These are phyloP conservation scores for Nannoperca australis DNA, from an alignment of 2,797 vertebrate genomes.

Conservation along the genomic window DNA sequence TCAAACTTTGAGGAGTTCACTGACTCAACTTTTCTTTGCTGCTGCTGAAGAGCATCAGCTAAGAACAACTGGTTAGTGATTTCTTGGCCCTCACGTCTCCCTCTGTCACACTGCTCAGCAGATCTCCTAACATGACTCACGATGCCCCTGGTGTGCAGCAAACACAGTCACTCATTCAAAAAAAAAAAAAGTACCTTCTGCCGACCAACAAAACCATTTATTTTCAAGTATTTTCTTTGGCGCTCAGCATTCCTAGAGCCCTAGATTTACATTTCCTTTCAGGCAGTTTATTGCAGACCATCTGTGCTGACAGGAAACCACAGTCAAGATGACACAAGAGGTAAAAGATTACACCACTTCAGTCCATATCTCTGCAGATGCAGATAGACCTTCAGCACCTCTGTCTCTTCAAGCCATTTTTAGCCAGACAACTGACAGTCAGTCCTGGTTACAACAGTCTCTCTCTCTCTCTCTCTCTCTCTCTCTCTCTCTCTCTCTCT, in stretches of 20 bases:
- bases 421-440: constrained; percentile 43
- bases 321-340: constrained; percentile 53
- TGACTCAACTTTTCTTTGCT: constrained; percentile 56
- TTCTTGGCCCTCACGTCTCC: constrained; percentile 46
- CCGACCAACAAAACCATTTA: constrained; percentile 42
- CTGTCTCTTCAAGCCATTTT: constrained; percentile 56
- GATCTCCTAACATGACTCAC: constrained; percentile 55
- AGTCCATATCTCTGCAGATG: constrained; percentile 65
- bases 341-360: constrained; percentile 64
- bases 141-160: constrained; percentile 40
- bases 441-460: constrained; percentile 33
- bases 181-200: constrained; percentile 33
- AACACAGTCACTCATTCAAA: constrained; percentile 50
- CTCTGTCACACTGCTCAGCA: constrained; percentile 46
- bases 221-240: constrained; percentile 55
- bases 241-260: constrained; percentile 34
- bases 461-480: constrained; percentile 11
- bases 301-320: constrained; percentile 65
- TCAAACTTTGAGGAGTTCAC: constrained; percentile 69
- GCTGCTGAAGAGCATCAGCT: constrained; percentile 47
- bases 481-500: constrained; percentile 38
- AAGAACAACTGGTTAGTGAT: constrained; percentile 55
- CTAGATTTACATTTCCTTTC: constrained; percentile 66
- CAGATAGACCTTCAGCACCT: constrained; percentile 48
- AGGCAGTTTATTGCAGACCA: constrained; percentile 63